A percentile compares a stretch with the other conserved stretches of the same genome.
These are phyloP conservation scores for Bombycilla garrulus DNA, from an alignment of 2,113 vertebrate species.

Conservation along the genomic window DNA sequence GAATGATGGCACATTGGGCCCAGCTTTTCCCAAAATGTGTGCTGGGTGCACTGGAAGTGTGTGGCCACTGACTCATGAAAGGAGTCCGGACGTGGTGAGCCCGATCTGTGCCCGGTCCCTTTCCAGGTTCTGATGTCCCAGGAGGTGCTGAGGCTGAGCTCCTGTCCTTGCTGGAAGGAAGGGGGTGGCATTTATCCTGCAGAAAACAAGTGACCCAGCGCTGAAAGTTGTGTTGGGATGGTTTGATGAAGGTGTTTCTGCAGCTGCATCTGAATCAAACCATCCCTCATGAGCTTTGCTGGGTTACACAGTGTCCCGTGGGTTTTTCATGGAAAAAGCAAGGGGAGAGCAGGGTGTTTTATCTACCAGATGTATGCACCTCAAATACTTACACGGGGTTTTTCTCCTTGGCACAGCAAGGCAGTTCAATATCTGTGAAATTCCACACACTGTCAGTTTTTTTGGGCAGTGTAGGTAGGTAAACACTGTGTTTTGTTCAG, in stretches of 20 bases:
- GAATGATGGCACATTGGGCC: background rate
- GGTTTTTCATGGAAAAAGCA: background rate
- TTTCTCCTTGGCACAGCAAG: background rate
- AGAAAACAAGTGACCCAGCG: background rate
- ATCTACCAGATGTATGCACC: background rate
- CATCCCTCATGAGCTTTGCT: background rate
- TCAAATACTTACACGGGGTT: background rate
- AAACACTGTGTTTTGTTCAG: background rate
- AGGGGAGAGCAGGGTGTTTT: background rate
- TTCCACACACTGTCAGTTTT: background rate
- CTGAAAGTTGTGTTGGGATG: background rate
- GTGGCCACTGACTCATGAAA: background rate
- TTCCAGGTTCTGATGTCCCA: fast-evolving
- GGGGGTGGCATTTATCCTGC: background rate
- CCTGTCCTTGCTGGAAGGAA: background rate
- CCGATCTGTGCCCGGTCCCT: background rate
- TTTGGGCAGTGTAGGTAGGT: background rate
- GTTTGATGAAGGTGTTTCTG: background rate
- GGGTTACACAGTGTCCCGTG: fast-evolving
- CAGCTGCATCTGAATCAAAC: too few relatives aligned
- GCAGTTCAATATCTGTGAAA: background rate
- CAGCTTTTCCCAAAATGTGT: background rate
- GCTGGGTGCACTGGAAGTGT: background rate
- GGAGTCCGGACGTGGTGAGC: fast-evolving
- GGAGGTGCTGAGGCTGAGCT: background rate